Percentiles rank a stretch among this genome's conserved stretches.
These are phyloP conservation scores for Macquaria ambigua DNA, from an alignment of 2,113 vertebrate genomes.

Conservation along the genomic window DNA sequence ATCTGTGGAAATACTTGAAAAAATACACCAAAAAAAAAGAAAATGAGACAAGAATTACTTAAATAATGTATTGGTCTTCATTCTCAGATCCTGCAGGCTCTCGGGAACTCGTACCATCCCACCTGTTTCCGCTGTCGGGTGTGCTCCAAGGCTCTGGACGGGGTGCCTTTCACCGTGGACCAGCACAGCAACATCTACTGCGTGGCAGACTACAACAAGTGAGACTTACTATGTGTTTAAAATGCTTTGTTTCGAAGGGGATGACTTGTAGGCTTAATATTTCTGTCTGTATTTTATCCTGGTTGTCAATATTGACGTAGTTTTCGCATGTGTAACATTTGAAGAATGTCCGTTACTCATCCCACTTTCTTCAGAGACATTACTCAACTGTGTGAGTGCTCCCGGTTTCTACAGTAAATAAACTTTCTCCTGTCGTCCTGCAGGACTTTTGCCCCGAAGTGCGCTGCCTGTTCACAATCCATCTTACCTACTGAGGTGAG, in stretches of 20 bases:
- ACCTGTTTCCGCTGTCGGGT: slow-evolving; percentile 91
- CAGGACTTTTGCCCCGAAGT: slow-evolving; percentile 92
- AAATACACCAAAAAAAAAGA: neutral
- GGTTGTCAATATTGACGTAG: too few relatives aligned
- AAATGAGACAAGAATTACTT: neutral
- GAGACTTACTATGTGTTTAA: slow-evolving; percentile 12
- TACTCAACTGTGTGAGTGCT: neutral
- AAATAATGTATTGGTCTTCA: rapidly evolving
- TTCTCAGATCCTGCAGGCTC: slow-evolving; percentile 89
- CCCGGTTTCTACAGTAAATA: slow-evolving; percentile 1
- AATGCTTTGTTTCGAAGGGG: neutral
- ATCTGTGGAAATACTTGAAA: neutral
- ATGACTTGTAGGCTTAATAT: neutral
- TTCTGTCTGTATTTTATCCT: neutral
- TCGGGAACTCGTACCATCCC: slow-evolving; percentile 91
- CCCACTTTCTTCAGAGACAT: neutral
- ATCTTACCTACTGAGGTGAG: slow-evolving; percentile 91
- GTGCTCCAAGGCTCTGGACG: slow-evolving; percentile 90
- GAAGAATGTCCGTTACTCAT: neutral
- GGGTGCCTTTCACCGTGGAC: slow-evolving; percentile 92
- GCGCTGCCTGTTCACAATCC: slow-evolving; percentile 90
- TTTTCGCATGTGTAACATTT: neutral
- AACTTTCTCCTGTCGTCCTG: slow-evolving; percentile 36
- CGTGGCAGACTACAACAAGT: slow-evolving; percentile 93
- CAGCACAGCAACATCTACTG: slow-evolving; percentile 92